These are phyloP conservation scores for Drosophila mimetica DNA, from an alignment of 2,888 invertebrate species.

Conservation along the genomic window DNA sequence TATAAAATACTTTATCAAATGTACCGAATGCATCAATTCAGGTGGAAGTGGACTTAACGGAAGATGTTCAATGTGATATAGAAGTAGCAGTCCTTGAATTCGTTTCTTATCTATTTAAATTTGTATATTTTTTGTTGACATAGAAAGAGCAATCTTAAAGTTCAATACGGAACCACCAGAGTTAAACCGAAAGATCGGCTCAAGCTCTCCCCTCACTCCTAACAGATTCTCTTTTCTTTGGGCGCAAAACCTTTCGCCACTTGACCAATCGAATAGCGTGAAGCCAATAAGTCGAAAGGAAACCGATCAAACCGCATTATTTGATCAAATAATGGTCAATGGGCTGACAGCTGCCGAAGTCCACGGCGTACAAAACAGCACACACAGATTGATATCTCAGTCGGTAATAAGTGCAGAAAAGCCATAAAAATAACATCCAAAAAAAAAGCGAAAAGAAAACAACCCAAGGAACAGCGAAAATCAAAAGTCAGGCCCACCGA, in stretches of 20 bases:
- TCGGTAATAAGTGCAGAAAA: constrained; percentile 62
- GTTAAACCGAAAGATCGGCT: too few relatives aligned
- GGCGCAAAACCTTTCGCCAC: constrained; percentile 46
- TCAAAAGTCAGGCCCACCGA: constrained; percentile 43
- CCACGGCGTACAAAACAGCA: constrained; percentile 15
- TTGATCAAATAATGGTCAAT: constrained; percentile 35
- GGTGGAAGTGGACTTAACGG: not conserved
- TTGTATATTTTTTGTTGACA: too few relatives aligned
- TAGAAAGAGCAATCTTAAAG: too few relatives aligned
- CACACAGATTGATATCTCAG: constrained; percentile 53
- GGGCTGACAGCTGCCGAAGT: constrained; percentile 54
- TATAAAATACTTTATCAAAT: not conserved
- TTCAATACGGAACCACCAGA: too few relatives aligned
- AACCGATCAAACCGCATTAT: constrained; percentile 29
- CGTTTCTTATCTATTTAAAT: too few relatives aligned
- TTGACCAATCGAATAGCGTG: constrained; percentile 16
- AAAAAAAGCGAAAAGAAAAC: constrained; percentile 33
- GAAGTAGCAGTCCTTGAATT: too few relatives aligned
- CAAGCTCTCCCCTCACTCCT: not conserved
- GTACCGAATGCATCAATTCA: not conserved
- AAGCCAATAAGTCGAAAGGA: constrained; percentile 5
- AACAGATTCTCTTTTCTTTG: constrained; percentile 10
- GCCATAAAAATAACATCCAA: constrained; percentile 53
- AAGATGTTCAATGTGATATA: too few relatives aligned
- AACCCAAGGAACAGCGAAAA: constrained; percentile 28